Base-by-base conservation (phyloP, 1,140 invertebrate species). In the Coboldia fuscipes region DNA sequence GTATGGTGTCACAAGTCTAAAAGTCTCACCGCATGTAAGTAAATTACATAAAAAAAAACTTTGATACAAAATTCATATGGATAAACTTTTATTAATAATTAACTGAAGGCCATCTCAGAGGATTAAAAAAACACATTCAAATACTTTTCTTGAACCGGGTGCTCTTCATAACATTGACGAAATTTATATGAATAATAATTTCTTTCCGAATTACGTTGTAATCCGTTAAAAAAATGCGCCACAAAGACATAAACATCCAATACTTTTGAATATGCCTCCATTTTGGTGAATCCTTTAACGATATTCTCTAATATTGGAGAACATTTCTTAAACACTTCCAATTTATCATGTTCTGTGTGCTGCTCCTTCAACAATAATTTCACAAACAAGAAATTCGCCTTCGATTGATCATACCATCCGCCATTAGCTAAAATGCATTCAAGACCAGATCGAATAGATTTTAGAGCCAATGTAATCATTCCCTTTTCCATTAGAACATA, bases 351-450 rank as follows among this genome's bases (percentile, higher is more conserved):
- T 18, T 57, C 51, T 2, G 46, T 50, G 26, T 38, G 59, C 26
- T 46, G 68, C 44, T 55, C 64, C 8, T 71, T 71, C 12, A 78
- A 65, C 35, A 75, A 47, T 42, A 73, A 77, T 45, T 76, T 74
- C 1, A 70, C 68, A 38, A 50, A 65, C 41, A 53, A 34, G 57
- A 60, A 46, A 57, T 53, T 39, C 36, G 45, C 43, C 35, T 74
- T 68, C 2, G 70, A 79, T 39, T 72, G 66, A 47, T 88, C 81
- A 42, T 71, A 82, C n/a, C 67, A 58, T n/a, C 72, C 74, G 1
- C 81, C 81, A 44, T 88, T 74, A 12, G 77, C 70, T 42, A 85
- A 63, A 27, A 88, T 68, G 27, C 66, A 60, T 1, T 73, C 62
- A 42, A 85, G 66, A 20, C 70, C 66, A 41, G 68, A 66, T 36